Percentiles rank a stretch among this genome's conserved stretches.
Conservation (phyloP, 1,140 invertebrate species). For the Carposina sasakii region DNA sequence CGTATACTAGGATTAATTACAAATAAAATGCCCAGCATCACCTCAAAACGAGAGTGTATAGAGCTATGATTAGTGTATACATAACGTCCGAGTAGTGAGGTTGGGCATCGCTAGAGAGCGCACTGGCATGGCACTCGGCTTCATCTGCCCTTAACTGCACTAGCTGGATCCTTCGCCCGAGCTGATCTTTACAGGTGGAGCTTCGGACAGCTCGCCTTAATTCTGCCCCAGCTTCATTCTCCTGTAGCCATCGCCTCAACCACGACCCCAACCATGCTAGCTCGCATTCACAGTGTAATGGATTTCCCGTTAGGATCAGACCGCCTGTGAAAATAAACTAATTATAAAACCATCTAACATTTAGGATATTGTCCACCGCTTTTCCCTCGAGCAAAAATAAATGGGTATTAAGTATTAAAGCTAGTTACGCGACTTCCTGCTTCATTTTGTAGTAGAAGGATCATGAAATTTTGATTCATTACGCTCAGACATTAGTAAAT, state of each 20-base stretch:
- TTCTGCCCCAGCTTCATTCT: slow-evolving; percentile 71
- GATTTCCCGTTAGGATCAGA: slow-evolving; percentile 86
- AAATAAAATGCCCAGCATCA: slow-evolving; percentile 45
- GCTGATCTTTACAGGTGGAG: slow-evolving; percentile 78
- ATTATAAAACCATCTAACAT: no score
- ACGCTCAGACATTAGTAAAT: no score
- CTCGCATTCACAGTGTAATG: slow-evolving; percentile 89
- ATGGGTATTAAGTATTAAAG: slow-evolving; percentile 55
- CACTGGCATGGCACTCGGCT: slow-evolving; percentile 83
- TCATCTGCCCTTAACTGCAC: slow-evolving; percentile 82
- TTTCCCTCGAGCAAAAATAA: slow-evolving; percentile 22
- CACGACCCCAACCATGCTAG: slow-evolving; percentile 91
- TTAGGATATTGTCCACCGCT: no score
- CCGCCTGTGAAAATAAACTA: slow-evolving; percentile 79
- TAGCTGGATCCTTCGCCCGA: slow-evolving; percentile 76
- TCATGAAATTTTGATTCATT: slow-evolving; percentile 28
- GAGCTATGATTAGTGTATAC: slow-evolving; percentile 40
- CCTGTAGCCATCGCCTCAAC: slow-evolving; percentile 83
- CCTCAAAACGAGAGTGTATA: slow-evolving; percentile 49
- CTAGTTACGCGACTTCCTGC: slow-evolving; percentile 44
- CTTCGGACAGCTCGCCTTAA: slow-evolving; percentile 59
- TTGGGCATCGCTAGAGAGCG: slow-evolving; percentile 76
- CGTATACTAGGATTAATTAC: no score
- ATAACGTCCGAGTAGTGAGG: slow-evolving; percentile 45
- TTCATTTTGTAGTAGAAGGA: slow-evolving; percentile 21